Conservation (phyloP, 2,797 vertebrate species). For the Decapterus maruadsi region DNA sequence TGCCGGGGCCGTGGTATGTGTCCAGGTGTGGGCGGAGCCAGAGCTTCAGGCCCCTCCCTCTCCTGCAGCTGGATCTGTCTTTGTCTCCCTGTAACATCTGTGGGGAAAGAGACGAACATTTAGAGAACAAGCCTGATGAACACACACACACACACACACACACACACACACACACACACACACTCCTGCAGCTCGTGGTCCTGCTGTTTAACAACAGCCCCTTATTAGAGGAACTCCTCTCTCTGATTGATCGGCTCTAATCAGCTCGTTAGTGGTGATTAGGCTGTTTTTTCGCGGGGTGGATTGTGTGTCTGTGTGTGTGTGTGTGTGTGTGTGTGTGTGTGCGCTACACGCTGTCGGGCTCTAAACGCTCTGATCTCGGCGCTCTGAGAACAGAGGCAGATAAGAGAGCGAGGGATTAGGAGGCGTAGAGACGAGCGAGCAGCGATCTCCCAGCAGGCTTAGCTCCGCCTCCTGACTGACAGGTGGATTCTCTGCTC, state of each 20-base stretch:
- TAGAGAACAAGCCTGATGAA: constrained; percentile 43
- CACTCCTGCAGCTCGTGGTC: constrained; percentile 6
- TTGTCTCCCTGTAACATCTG: constrained; percentile 34
- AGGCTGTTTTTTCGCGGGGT: constrained; percentile 23
- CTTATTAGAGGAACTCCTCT: constrained; percentile 54
- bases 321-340: too few species aligned
- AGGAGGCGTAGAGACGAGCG: constrained; percentile 60
- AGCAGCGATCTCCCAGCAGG: constrained; percentile 37
- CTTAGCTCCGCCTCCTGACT: constrained; percentile 38
- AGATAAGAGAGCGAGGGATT: constrained; percentile 66
- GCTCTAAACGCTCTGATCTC: constrained; percentile 58
- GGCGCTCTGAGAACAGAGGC: constrained; percentile 56
- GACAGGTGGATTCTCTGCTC: constrained; percentile 23
- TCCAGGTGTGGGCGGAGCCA: too few species aligned
- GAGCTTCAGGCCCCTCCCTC: too few species aligned
- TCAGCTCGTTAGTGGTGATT: constrained; percentile 75
- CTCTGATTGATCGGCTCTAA: constrained; percentile 77
- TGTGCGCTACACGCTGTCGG: constrained; percentile 29
- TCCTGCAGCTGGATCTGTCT: constrained; percentile 11
- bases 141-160: too few species aligned
- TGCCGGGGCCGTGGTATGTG: too few species aligned
- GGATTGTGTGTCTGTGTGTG: constrained; percentile 37
- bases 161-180: constrained; percentile 18
- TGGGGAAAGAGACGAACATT: constrained; percentile 41
- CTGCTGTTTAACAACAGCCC: constrained; percentile 47